Evolutionary conservation across 2,888 invertebrate species (phyloP).

Genomic region (Nymphalis urticae): DNA sequence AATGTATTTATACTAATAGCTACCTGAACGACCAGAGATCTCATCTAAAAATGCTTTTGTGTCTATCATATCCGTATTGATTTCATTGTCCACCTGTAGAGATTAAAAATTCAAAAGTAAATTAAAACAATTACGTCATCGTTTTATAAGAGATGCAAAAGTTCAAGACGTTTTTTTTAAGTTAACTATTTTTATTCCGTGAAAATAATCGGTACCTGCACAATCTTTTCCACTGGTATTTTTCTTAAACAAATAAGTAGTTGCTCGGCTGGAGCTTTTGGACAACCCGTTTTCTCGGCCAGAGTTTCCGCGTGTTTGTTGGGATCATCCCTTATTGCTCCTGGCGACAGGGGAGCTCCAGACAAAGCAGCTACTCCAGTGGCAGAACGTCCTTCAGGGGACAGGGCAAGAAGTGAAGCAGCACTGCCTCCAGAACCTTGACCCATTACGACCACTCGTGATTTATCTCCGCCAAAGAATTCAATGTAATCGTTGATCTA

Average conservation of each 20-base stretch:
- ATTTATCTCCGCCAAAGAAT: constrained; percentile 89
- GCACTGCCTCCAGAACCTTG: constrained; percentile 90
- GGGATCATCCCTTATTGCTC: constrained; percentile 85
- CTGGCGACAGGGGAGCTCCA: constrained; percentile 87
- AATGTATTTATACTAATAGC: constrained; percentile 9
- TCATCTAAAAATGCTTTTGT: constrained; percentile 84
- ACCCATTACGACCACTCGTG: constrained; percentile 86
- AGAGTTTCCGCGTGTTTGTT: constrained; percentile 82
- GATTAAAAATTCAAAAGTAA: neutral
- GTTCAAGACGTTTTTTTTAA: neutral
- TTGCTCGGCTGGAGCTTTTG: constrained; percentile 79
- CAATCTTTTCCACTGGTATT: constrained; percentile 68
- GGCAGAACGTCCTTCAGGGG: constrained; percentile 83
- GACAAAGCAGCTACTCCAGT: constrained; percentile 88
- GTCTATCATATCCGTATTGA: constrained; percentile 80
- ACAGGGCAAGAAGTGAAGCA: constrained; percentile 85
- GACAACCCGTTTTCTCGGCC: constrained; percentile 84
- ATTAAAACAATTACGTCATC: neutral
- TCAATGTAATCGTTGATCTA: constrained; percentile 85
- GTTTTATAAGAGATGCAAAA: too few species aligned
- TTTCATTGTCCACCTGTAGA: constrained; percentile 81
- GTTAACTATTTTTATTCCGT: too few species aligned
- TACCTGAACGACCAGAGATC: constrained; percentile 80
- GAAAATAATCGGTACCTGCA: constrained; percentile 52
- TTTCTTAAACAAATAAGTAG: constrained; percentile 85